Conservation (phyloP, 1,140 invertebrate genomes). For the Drosophila serrata region DNA sequence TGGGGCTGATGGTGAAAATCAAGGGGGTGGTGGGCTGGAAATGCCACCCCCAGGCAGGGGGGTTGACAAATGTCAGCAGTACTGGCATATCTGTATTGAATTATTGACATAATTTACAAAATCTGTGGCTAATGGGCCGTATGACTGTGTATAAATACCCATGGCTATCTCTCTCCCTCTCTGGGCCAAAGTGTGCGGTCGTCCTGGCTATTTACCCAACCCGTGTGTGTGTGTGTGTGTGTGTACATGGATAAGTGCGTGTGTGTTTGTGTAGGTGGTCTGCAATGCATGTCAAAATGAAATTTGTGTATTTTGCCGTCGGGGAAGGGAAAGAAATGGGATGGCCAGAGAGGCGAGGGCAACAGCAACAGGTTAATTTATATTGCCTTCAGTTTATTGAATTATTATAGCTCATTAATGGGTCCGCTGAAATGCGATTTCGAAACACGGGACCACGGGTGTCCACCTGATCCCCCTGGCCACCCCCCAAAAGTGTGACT, state of each 20-base stretch:
- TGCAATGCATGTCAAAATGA: conserved; percentile 72
- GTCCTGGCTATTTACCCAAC: conserved; percentile 42
- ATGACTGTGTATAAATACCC: conserved; percentile 67
- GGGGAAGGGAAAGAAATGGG: not conserved
- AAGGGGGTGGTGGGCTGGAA: conserved; percentile 5
- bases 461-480: conserved; percentile 10
- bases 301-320: conserved; percentile 60
- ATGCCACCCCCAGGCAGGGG: not conserved
- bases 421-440: conserved; percentile 65
- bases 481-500: not conserved
- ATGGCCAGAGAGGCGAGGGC: not conserved
- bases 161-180: conserved; percentile 53
- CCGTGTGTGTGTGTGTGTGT: conserved; percentile 14
- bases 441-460: conserved; percentile 1
- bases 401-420: conserved; percentile 82
- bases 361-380: conserved; percentile 77
- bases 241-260: not conserved
- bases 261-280: conserved; percentile 24
- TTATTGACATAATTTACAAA: conserved; percentile 84
- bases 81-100: conserved; percentile 80
- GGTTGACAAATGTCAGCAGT: conserved; percentile 71
- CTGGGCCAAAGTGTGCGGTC: conserved; percentile 21
- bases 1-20: not conserved
- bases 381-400: conserved; percentile 79
- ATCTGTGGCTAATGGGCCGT: conserved; percentile 82